Evolutionary conservation across 1,140 invertebrate species (phyloP).

Genomic region (Leptoteleia sp.): DNA sequence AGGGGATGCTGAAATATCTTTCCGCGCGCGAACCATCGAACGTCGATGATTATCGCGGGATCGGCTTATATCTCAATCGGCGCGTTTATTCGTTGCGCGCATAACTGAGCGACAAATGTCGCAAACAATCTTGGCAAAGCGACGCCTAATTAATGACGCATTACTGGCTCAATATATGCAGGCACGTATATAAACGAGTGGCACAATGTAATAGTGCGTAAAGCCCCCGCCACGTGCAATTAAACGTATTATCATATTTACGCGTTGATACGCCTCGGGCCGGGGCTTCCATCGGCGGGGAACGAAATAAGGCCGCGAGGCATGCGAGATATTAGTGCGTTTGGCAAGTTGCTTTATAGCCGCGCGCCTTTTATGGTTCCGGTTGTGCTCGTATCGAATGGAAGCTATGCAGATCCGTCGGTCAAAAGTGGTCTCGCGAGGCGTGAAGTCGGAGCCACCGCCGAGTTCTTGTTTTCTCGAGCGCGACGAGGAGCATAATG

Average conservation of each 20-base stretch:
- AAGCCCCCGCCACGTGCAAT: conserved; percentile 50
- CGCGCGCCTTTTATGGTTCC: conserved; percentile 59
- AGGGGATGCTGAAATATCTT: conserved; percentile 35
- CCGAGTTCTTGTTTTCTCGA: conserved; percentile 51
- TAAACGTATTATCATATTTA: conserved; percentile 57
- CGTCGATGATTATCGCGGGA: conserved; percentile 11
- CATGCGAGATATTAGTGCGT: conserved; percentile 57
- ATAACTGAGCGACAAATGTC: conserved; percentile 40
- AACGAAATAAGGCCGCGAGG: conserved; percentile 39
- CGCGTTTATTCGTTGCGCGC: conserved; percentile 12
- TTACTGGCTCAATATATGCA: conserved; percentile 19
- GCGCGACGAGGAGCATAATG: conserved; percentile 58
- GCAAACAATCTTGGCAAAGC: conserved; percentile 31
- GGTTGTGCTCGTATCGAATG: conserved; percentile 54
- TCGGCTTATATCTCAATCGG: conserved; percentile 4
- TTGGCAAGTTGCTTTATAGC: conserved; percentile 53
- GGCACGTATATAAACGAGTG: conserved; percentile 15
- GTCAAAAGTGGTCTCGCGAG: conserved; percentile 42
- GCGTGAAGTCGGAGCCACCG: conserved; percentile 53
- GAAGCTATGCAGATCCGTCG: conserved; percentile 58
- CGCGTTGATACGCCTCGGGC: conserved; percentile 26
- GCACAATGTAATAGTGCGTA: conserved; percentile 35
- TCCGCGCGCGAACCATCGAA: conserved; percentile 23
- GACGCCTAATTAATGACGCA: conserved; percentile 27
- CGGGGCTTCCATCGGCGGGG: conserved; percentile 24